Conservation (phyloP, 1,140 invertebrate species). For the Zaprionus nigranus region DNA sequence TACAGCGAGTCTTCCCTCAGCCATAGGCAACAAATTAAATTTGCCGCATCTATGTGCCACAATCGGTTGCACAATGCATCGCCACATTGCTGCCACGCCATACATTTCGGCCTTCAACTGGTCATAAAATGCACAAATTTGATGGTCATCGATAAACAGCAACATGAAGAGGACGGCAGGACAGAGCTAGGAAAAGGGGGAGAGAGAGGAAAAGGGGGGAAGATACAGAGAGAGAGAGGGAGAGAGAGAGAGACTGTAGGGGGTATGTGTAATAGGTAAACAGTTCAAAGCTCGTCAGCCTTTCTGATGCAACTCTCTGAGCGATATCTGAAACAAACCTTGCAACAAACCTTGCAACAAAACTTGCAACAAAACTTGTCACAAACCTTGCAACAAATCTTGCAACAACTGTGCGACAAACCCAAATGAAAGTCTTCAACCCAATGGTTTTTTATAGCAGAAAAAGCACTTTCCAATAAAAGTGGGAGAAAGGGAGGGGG, state of each 20-base stretch:
- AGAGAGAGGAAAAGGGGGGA: background rate
- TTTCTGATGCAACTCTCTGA: background rate
- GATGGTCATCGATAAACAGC: constrained; percentile 15
- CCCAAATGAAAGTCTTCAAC: too few relatives aligned
- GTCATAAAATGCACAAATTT: constrained; percentile 39
- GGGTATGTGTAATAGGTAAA: background rate
- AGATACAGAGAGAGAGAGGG: background rate
- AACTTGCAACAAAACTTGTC: too few relatives aligned
- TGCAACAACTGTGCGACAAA: too few relatives aligned
- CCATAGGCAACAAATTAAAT: constrained; percentile 49
- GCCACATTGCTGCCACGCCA: constrained; percentile 2
- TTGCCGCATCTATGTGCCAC: constrained; percentile 33
- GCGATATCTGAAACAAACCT: too few relatives aligned
- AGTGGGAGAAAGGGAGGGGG: too few relatives aligned
- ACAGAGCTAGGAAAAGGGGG: background rate
- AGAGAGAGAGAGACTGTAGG: too few relatives aligned
- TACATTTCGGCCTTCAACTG: constrained; percentile 39
- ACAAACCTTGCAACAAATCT: too few relatives aligned
- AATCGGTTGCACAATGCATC: constrained; percentile 38
- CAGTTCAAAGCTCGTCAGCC: background rate
- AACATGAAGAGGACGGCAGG: background rate
- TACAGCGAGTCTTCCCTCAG: background rate
- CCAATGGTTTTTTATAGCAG: too few relatives aligned
- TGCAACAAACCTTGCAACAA: too few relatives aligned
- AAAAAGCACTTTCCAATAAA: too few relatives aligned